A percentile compares a stretch with the other conserved stretches of the same genome.
phyloP scores from a whole-genome alignment of 2,888 invertebrate species.

The Calliopum simillimum region DNA sequence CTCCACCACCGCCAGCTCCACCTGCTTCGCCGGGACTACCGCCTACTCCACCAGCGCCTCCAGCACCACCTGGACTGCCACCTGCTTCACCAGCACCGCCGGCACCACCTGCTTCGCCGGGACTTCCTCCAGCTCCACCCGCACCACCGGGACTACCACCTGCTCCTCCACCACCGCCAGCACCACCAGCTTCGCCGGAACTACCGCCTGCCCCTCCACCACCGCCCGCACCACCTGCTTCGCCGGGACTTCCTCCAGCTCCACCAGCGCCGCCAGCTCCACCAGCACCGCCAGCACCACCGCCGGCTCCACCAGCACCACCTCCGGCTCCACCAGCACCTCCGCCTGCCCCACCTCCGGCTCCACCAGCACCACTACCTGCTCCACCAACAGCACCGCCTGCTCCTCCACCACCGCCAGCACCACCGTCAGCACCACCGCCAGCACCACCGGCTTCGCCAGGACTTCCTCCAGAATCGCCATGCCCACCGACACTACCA shows the following conservation, averaged over 20 bases:
- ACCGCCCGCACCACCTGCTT: not conserved
- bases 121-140: not conserved
- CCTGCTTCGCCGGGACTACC: too few species aligned
- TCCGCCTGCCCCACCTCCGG: not conserved
- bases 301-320: too few species aligned
- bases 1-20: too few species aligned
- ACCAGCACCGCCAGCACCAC: too few species aligned
- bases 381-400: not conserved
- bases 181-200: too few species aligned
- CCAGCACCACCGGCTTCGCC: not conserved
- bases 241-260: too few species aligned
- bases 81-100: not conserved
- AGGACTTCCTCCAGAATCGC: not conserved
- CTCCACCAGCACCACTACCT: not conserved
- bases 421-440: not conserved
- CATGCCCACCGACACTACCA: too few species aligned
- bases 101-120: not conserved
- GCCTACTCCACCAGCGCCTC: not conserved
- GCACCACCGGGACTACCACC: not conserved
- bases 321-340: too few species aligned
- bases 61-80: not conserved
- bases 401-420: not conserved
- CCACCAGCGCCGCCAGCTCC: too few species aligned
- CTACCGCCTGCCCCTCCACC: not conserved
- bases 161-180: too few species aligned